Evolutionary conservation across 1,140 invertebrate species (phyloP), one percentile per base, ranked within the genome.

Genomic region (Cydia pomonella): DNA sequence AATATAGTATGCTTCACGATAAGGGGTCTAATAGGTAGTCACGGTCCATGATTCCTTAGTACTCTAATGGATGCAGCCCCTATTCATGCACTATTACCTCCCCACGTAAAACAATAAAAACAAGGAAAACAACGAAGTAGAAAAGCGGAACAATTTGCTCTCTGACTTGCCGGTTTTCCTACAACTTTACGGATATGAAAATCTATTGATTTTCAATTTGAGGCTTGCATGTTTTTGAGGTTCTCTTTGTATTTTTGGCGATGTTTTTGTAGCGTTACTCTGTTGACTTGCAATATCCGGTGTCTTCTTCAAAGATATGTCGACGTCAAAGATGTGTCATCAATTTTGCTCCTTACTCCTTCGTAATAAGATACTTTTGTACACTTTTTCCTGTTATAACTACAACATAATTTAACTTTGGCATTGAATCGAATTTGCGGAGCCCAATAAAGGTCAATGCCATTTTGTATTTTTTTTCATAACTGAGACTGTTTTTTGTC

Each of bases 161-260:
- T 23, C 53, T 59, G 53, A 59, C 53, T 59, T 23, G 53, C 18
- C 9, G 9, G 21, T 59, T 59, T 59, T 23, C 16, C 53, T 59
- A 2, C 21, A 59, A 59, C 12, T n/a, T 50, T 21, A 23, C 16
- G 53, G 53, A 59, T 59, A 59, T 59, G 53, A 59, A 50, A 59
- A 59, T 59, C 53, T 59, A 59, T 59, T n/a, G 53, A 59, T 59
- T 59, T 59, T 59, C 53, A 23, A 59, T 59, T 23, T 59, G 16
- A 59, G 53, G 53, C n/a, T 5, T n/a, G 47, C n/a, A 50, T n/a
- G 47, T 50, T 50, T 16, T 50, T 18, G 47, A n/a, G 16, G 6
- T n/a, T 18, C n/a, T 18, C 47, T 18, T 50, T 50, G 47, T 50
- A 18, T 50, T n/a, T 50, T 50, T 50, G n/a, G n/a, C 47, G 47